Conservation (phyloP, 1,140 invertebrate species). For the Diploscapter pachys region DNA sequence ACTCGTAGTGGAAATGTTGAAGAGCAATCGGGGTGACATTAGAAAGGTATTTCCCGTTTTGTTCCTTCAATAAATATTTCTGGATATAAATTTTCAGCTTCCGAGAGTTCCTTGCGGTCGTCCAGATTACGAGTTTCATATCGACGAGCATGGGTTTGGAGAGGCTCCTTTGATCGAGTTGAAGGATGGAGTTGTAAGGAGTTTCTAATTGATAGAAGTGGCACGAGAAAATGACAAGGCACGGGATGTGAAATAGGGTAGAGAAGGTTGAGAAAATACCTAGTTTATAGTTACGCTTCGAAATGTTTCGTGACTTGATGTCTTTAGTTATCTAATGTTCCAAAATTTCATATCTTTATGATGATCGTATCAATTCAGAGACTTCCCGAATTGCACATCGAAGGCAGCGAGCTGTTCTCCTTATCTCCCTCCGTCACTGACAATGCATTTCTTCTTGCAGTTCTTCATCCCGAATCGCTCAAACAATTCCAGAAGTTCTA, state of each 20-base stretch:
- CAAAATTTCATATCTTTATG: too few relatives aligned
- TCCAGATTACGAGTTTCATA: conserved; percentile 5
- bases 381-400: too few relatives aligned
- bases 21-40: not conserved
- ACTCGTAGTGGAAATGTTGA: not conserved
- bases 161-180: not conserved
- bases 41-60: not conserved
- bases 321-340: too few relatives aligned
- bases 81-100: not conserved
- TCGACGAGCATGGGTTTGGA: not conserved
- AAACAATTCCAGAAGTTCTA: not conserved
- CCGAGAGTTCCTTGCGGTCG: not conserved
- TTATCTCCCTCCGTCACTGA: too few relatives aligned
- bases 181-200: not conserved
- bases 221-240: conserved; percentile 1
- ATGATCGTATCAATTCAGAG: too few relatives aligned
- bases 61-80: not conserved
- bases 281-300: conserved; percentile 3
- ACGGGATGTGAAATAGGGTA: too few relatives aligned
- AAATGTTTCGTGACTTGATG: not conserved
- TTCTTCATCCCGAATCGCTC: not conserved
- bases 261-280: not conserved
- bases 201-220: not conserved
- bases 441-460: not conserved
- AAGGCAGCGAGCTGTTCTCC: too few relatives aligned